Evolutionary conservation across 2,113 vertebrate species (phyloP), one percentile per base, ranked within the genome.

Genomic region (pig (Sus scrofa)): DNA sequence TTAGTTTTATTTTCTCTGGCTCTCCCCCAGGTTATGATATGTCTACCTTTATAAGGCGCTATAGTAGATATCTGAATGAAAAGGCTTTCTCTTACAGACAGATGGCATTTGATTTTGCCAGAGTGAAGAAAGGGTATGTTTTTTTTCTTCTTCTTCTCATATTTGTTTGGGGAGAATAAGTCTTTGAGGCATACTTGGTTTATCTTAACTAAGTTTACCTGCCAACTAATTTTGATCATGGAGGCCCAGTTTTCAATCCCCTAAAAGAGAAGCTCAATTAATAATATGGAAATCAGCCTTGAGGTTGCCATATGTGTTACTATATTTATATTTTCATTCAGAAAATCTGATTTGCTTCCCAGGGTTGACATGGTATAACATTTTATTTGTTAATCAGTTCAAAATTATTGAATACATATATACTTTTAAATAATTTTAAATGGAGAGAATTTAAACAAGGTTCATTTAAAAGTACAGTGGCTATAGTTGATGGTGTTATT

Each of bases 41-140:
- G 99, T 99, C 99, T 71, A 99, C 99, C 60, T 99, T 99, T 98
- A 99, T 99, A 98, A 99, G 99, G 98, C 99, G 99, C 95, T 99
- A 99, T 82, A 99, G 99, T 96, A 99, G 99, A 97, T 99, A 99
- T 96, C 98, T 99, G 98, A 99, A 99, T 94, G 99, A 99, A 98
- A 99, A 99, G 98, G 99, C 99, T 6, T 99, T 99, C 92, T 99
- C 99, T 81, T 99, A 99, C 98, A 99, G 99, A 92, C 99, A 99
- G 97, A 99, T 99, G 99, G 99, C 99, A 97, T 99, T 99, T 98
- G 99, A 99, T 98, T 99, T 99, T 98, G 99, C 99, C 98, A 99
- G 99, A 98, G 99, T 99, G 97, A 99, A 99, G 97, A 99, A 99
- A 96, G 99, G 99, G 99, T 99, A 99, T 74, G 99, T 96, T 78